Evolutionary conservation across 2,113 vertebrate species (phyloP).

Genomic region (Thomomys bottae): DNA sequence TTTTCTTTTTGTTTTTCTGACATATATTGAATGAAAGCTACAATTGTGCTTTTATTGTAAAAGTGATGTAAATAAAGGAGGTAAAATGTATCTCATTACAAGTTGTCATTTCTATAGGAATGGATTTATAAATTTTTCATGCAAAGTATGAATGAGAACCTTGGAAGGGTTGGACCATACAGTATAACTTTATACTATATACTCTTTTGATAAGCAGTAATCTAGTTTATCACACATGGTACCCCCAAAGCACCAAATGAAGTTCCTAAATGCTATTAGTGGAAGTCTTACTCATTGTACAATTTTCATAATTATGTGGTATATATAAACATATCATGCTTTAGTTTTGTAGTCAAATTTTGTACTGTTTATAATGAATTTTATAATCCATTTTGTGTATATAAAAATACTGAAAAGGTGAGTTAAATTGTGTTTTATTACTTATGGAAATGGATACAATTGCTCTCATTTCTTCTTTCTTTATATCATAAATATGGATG

Average conservation of each 20-base stretch:
- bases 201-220: background rate
- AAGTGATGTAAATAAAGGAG: background rate
- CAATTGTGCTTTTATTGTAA: conserved; percentile 40
- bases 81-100: background rate
- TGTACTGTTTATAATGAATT: conserved; percentile 52
- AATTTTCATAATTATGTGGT: conserved; percentile 18
- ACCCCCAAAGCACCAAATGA: background rate
- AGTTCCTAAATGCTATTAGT: conserved; percentile 1
- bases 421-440: conserved; percentile 74
- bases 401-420: conserved; percentile 33
- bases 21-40: conserved; percentile 13
- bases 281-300: conserved; percentile 39
- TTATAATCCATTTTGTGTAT: conserved; percentile 39
- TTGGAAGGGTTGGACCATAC: background rate
- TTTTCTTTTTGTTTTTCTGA: conserved; percentile 24
- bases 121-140: conserved; percentile 34
- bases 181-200: background rate
- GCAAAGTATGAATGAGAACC: background rate
- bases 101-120: background rate
- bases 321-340: background rate
- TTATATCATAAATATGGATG: conserved; percentile 91
- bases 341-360: conserved; percentile 49
- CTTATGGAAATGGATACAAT: conserved; percentile 80
- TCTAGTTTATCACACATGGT: background rate
- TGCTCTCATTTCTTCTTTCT: conserved; percentile 84